These are phyloP conservation scores for Mellilla xanthometata DNA, from an alignment of 2,888 invertebrate genomes.

Conservation along the genomic window DNA sequence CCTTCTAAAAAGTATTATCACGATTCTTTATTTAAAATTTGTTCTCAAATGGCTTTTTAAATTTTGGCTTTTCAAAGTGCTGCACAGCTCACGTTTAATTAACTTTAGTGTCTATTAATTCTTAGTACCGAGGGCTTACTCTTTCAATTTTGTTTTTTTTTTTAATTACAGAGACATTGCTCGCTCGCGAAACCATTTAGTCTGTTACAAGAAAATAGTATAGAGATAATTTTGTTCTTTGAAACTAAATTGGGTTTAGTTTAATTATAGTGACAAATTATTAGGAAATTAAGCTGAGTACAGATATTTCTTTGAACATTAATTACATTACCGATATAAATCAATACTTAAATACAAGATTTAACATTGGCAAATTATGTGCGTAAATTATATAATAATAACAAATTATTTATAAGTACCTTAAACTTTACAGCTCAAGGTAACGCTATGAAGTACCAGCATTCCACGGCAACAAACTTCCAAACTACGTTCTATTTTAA, in stretches of 20 bases:
- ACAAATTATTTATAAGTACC: too few relatives aligned
- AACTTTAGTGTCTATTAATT: constrained; percentile 29
- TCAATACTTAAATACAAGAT: too few relatives aligned
- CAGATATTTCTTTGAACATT: too few relatives aligned
- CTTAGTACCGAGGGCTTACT: constrained; percentile 26
- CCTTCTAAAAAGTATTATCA: constrained; percentile 27
- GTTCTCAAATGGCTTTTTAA: constrained; percentile 6
- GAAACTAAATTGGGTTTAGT: constrained; percentile 13
- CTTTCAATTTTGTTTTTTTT: constrained; percentile 33
- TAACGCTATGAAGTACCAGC: too few relatives aligned
- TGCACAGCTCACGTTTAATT: constrained; percentile 25
- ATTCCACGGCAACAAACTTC: too few relatives aligned
- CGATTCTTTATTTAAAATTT: constrained; percentile 26
- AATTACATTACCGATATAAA: too few relatives aligned
- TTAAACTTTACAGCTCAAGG: too few relatives aligned
- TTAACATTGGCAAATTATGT: too few relatives aligned
- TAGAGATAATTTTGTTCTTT: constrained; percentile 7
- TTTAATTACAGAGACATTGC: constrained; percentile 20
- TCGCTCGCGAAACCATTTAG: constrained; percentile 18
- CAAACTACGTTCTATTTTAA: too few relatives aligned
- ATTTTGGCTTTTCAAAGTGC: constrained; percentile 16
- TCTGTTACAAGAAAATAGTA: constrained; percentile 11
- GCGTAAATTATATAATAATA: too few relatives aligned
- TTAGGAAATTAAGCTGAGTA: too few relatives aligned
- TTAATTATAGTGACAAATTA: too few relatives aligned